These are phyloP conservation scores for Eptatretus atami DNA, from an alignment of 2,797 vertebrate genomes.

Conservation along the genomic window DNA sequence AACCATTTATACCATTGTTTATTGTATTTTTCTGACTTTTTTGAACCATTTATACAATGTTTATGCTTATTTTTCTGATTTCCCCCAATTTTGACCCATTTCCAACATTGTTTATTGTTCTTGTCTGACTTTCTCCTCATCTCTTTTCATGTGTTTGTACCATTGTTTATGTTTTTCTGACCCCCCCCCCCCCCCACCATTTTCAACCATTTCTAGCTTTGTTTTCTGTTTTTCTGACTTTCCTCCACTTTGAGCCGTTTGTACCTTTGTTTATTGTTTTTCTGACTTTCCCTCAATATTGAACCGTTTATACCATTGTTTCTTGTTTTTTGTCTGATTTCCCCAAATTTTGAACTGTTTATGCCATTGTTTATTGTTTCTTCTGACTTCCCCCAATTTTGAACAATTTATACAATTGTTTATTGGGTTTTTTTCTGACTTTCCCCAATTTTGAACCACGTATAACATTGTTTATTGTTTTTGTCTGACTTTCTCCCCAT, in stretches of 20 bases:
- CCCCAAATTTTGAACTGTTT: background rate
- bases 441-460: background rate
- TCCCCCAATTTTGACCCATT: background rate
- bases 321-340: background rate
- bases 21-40: background rate
- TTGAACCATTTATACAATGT: accelerated
- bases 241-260: no score
- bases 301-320: background rate
- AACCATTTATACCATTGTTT: background rate
- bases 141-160: background rate
- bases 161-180: background rate
- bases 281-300: background rate
- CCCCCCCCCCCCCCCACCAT: background rate
- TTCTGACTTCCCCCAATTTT: background rate
- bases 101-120: background rate
- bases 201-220: background rate
- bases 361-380: background rate
- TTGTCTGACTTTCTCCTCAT: background rate
- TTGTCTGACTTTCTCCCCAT: background rate
- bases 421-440: background rate
- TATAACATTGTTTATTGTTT: background rate
- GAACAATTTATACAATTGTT: background rate
- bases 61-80: background rate
- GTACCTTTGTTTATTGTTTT: background rate
- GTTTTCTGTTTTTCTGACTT: background rate